Evolutionary conservation across 2,113 vertebrate genomes (phyloP).

Genomic region (Recurvirostra avosetta): DNA sequence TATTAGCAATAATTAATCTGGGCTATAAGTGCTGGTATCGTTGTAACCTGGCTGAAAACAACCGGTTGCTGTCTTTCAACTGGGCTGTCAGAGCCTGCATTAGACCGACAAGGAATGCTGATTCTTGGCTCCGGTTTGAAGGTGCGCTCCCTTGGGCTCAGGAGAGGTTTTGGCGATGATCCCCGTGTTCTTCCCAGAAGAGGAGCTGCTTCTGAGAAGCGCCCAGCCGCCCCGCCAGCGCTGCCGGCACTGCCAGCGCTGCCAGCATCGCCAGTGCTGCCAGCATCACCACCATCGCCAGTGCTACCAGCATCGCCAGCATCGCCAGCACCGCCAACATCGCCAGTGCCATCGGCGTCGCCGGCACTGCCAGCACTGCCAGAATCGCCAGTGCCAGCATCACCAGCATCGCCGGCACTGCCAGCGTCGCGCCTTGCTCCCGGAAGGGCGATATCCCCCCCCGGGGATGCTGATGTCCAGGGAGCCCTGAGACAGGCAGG

Average conservation of each 20-base stretch:
- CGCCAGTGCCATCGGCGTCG: no score
- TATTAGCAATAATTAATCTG: neutral
- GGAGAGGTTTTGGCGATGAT: neutral
- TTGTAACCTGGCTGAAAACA: neutral
- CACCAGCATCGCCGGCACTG: no score
- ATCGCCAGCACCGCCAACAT: no score
- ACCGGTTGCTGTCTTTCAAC: neutral
- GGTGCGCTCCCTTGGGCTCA: neutral
- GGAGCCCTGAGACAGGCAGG: neutral
- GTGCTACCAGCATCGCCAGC: accelerated
- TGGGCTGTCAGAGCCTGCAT: neutral
- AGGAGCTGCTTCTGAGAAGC: neutral
- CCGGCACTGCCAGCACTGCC: neutral
- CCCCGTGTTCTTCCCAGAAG: accelerated
- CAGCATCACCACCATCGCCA: no score
- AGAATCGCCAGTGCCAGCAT: neutral
- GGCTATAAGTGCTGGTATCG: accelerated
- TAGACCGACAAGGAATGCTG: neutral
- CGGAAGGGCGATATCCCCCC: accelerated
- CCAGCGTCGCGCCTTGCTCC: neutral
- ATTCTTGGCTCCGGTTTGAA: accelerated
- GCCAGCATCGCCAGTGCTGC: no score
- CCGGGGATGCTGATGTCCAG: accelerated
- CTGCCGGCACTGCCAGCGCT: no score
- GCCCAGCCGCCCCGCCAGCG: accelerated